Conservation (phyloP, 2,113 vertebrate species). For the Sander lucioperca region DNA sequence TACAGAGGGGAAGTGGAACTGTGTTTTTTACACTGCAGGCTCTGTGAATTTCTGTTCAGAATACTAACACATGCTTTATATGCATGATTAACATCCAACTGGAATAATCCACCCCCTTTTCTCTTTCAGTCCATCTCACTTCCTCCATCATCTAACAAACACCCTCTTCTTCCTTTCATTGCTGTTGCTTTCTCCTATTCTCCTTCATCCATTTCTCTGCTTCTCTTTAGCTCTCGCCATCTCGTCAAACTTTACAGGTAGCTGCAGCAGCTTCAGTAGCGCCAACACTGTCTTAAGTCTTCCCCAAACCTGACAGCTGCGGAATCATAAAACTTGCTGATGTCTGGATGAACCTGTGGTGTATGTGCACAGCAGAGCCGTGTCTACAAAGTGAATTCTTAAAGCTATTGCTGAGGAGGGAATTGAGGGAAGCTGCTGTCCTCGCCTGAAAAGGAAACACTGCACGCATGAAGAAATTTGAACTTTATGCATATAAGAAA, state of each 20-base stretch:
- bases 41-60: conserved; percentile 38
- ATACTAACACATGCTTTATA: conserved; percentile 43
- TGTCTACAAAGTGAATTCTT: conserved; percentile 60
- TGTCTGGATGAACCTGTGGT: conserved; percentile 43
- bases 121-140: conserved; percentile 38
- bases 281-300: not conserved
- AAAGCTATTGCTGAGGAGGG: conserved; percentile 42
- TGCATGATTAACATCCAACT: conserved; percentile 52
- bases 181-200: conserved; percentile 23
- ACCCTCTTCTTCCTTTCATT: conserved; percentile 43
- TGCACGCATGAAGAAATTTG: conserved; percentile 35
- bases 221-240: conserved; percentile 26
- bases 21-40: conserved; percentile 28
- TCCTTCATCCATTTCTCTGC: conserved; percentile 28
- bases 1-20: conserved; percentile 25
- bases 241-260: conserved; percentile 33
- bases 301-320: conserved; percentile 17
- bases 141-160: conserved; percentile 48
- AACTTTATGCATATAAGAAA: conserved; percentile 34
- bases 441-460: conserved; percentile 28
- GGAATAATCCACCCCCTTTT: conserved; percentile 21
- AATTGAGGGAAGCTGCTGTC: conserved; percentile 21
- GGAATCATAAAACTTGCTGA: conserved; percentile 35
- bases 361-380: conserved; percentile 26
- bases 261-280: conserved; percentile 12